Conservation (phyloP, 2,113 vertebrate genomes). For the Spea multiplicata region DNA sequence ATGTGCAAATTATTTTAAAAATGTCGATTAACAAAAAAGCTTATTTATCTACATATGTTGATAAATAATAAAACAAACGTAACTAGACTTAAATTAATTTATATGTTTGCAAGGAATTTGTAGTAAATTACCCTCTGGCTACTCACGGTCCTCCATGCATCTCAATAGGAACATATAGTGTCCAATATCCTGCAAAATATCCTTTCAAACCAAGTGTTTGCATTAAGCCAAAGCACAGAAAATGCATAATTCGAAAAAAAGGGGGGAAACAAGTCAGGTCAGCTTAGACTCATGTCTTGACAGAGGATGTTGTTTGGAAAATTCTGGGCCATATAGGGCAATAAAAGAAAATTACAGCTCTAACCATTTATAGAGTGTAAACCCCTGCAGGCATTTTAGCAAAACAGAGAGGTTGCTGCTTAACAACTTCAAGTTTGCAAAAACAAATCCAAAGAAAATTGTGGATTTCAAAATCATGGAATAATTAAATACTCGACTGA, state of each 20-base stretch:
- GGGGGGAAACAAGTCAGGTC: slow-evolving; percentile 24
- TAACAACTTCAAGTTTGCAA: too few relatives aligned
- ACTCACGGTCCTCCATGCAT: slow-evolving; percentile 48
- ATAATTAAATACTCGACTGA: slow-evolving; percentile 44
- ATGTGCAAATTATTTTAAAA: too few relatives aligned
- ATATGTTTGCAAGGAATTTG: background rate
- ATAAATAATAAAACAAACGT: too few relatives aligned
- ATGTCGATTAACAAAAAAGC: too few relatives aligned
- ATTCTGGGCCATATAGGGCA: slow-evolving; percentile 66
- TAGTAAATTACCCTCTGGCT: slow-evolving; percentile 41
- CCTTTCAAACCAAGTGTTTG: slow-evolving; percentile 3
- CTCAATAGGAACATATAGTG: slow-evolving; percentile 12
- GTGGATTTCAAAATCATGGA: background rate
- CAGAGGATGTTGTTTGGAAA: slow-evolving; percentile 64
- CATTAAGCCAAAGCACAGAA: slow-evolving; percentile 33
- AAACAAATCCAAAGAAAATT: too few relatives aligned
- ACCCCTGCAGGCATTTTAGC: slow-evolving; percentile 72
- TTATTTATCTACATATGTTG: too few relatives aligned
- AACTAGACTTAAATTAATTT: background rate
- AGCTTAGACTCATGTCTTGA: slow-evolving; percentile 58
- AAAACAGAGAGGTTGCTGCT: slow-evolving; percentile 54
- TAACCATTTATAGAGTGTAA: slow-evolving; percentile 91
- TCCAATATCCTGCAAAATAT: slow-evolving; percentile 46
- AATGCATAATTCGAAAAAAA: slow-evolving; percentile 1
- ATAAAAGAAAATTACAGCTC: slow-evolving; percentile 85